Evolutionary conservation across 2,797 vertebrate species (phyloP).

Genomic region (Aeoliscus strigatus): DNA sequence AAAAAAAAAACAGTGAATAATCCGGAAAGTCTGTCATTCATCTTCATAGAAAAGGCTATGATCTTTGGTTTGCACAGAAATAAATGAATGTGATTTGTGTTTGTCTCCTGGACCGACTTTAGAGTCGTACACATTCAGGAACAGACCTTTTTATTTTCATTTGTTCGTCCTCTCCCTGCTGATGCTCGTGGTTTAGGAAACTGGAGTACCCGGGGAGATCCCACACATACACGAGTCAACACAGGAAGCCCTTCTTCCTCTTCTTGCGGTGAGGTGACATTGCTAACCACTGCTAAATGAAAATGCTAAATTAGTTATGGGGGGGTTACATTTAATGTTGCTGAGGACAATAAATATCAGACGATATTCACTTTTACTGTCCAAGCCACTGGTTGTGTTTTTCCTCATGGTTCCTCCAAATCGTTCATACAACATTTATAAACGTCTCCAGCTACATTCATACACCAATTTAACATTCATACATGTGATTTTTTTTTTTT

Average conservation of each 20-base stretch:
- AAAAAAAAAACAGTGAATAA: slow-evolving; percentile 10
- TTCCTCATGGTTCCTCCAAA: no score
- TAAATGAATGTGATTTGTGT: slow-evolving; percentile 12
- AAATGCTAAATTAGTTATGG: slow-evolving; percentile 23
- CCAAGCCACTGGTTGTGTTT: no score
- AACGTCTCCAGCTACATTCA: slow-evolving; percentile 42
- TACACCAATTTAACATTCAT: slow-evolving; percentile 49
- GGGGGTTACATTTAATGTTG: slow-evolving; percentile 14
- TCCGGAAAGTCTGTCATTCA: slow-evolving; percentile 32
- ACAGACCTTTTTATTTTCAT: no score
- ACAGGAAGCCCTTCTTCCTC: no score
- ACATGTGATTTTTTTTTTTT: slow-evolving; percentile 46
- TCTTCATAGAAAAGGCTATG: slow-evolving; percentile 25
- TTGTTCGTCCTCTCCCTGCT: no score
- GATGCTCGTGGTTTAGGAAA: no score
- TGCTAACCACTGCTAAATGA: no score
- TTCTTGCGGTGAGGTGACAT: no score
- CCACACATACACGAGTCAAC: no score
- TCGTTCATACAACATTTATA: no score
- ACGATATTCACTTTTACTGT: slow-evolving; percentile 12
- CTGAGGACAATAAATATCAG: slow-evolving; percentile 13
- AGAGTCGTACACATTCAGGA: no score
- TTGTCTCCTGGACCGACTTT: not conserved
- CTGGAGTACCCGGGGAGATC: no score
- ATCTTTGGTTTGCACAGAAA: slow-evolving; percentile 7